These are phyloP conservation scores for Sebastes dallii DNA, from an alignment of 2,797 vertebrate species.

Conservation along the genomic window DNA sequence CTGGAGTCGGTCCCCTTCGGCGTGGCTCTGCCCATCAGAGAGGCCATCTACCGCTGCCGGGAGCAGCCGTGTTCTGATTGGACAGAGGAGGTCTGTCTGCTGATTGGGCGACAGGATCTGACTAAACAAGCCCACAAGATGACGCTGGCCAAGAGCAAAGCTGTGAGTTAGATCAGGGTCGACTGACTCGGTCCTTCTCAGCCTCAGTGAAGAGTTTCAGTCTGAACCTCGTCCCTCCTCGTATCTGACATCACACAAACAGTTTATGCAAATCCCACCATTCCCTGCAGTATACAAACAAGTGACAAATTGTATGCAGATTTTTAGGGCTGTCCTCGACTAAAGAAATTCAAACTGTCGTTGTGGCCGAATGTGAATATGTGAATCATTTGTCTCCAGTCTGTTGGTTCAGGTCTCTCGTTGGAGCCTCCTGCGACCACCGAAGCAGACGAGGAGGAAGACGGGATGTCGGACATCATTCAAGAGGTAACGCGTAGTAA, in stretches of 20 bases:
- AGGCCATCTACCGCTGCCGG: constrained; percentile 94
- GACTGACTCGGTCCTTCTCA: background rate
- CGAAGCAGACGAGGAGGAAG: constrained; percentile 95
- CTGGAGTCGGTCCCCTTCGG: constrained; percentile 96
- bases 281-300: too few species aligned
- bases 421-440: constrained; percentile 87
- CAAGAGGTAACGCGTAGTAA: constrained; percentile 83
- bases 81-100: constrained; percentile 93
- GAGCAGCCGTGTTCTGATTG: constrained; percentile 95
- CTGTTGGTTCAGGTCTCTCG: constrained; percentile 85
- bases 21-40: constrained; percentile 93
- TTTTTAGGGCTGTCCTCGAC: too few species aligned
- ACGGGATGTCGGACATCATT: constrained; percentile 97
- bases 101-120: constrained; percentile 96
- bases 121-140: constrained; percentile 95
- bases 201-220: too few species aligned
- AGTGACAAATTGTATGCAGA: too few species aligned
- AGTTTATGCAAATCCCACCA: too few species aligned
- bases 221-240: too few species aligned
- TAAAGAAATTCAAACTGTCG: background rate
- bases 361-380: background rate
- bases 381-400: constrained; percentile 59
- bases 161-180: constrained; percentile 79
- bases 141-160: constrained; percentile 90
- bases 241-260: too few species aligned